Conservation (phyloP, 2,797 vertebrate genomes). For the Steatocranus sp. region DNA sequence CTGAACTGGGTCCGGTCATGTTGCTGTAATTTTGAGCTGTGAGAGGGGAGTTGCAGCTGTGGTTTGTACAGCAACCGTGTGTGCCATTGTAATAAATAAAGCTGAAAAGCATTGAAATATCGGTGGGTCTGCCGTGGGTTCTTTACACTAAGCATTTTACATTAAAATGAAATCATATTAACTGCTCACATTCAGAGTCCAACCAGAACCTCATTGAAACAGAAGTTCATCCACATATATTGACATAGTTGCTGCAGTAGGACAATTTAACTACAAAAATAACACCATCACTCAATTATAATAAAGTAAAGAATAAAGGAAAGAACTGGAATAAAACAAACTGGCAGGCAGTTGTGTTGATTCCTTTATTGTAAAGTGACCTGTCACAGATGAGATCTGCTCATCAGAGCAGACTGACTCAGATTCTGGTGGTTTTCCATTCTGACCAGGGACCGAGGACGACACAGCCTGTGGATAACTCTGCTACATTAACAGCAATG, state of each 20-base stretch:
- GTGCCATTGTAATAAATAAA: background rate
- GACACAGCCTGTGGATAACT: too few species aligned
- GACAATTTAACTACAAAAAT: background rate
- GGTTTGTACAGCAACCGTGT: background rate
- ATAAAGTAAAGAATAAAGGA: background rate
- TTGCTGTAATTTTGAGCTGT: background rate
- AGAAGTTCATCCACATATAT: background rate
- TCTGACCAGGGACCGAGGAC: too few species aligned
- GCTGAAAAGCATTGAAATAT: background rate
- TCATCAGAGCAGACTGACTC: too few species aligned
- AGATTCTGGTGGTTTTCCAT: too few species aligned
- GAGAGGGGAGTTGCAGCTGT: background rate
- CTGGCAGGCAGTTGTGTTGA: too few species aligned
- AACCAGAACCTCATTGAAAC: background rate
- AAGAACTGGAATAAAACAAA: background rate
- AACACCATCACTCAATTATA: background rate
- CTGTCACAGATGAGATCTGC: too few species aligned
- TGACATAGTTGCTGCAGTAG: background rate
- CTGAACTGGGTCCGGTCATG: fast-evolving
- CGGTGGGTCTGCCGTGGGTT: background rate
- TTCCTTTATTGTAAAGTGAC: too few species aligned
- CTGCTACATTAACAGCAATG: too few species aligned
- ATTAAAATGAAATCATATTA: background rate
- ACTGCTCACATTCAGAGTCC: background rate
- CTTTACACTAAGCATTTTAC: background rate